Conservation (phyloP, 2,888 invertebrate species). For the Aphodius sticticus region DNA sequence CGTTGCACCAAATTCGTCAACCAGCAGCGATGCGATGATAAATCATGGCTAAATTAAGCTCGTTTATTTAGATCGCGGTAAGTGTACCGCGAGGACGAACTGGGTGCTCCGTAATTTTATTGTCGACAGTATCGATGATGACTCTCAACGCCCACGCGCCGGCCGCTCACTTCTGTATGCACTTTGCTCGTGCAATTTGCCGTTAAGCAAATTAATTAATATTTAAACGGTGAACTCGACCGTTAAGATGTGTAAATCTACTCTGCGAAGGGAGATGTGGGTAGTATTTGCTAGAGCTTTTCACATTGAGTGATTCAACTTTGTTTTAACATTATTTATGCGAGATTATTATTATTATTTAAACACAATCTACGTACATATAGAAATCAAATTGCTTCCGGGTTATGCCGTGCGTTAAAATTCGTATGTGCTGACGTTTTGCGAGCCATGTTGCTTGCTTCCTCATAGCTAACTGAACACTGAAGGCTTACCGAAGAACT, state of each 20-base stretch:
- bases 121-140: slow-evolving; percentile 4
- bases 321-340: no score
- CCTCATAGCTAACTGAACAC: no score
- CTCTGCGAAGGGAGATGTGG: no score
- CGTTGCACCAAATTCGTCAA: neutral
- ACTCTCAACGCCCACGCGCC: neutral
- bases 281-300: no score
- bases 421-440: no score
- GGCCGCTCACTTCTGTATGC: neutral
- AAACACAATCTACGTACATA: no score
- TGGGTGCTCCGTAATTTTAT: neutral
- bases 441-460: no score
- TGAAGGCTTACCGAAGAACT: no score
- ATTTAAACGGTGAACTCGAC: neutral
- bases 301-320: no score
- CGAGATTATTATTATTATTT: no score
- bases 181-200: slow-evolving; percentile 4
- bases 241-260: neutral
- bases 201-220: neutral
- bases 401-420: no score
- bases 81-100: neutral
- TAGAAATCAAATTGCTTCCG: no score
- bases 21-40: neutral
- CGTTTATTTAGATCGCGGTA: neutral
- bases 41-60: neutral